These are phyloP conservation scores for Cyrtorhinus lividipennis DNA, from an alignment of 1,140 invertebrate genomes.

Conservation along the genomic window DNA sequence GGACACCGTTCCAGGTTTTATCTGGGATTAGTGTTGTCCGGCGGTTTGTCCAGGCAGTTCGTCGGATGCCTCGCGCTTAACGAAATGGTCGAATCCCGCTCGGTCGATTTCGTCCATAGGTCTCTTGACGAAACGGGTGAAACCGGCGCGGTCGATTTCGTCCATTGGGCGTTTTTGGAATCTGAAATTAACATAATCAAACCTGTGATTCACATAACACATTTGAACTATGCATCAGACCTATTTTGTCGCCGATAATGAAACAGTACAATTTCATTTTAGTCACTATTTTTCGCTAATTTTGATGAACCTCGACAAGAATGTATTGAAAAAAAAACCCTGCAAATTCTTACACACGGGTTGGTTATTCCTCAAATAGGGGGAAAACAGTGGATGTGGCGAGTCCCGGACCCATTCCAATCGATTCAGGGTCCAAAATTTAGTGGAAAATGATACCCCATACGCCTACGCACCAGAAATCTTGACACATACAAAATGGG, in stretches of 20 bases:
- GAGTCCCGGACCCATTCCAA: too few relatives aligned
- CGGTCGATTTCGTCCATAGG: constrained; percentile 42
- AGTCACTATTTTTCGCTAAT: too few relatives aligned
- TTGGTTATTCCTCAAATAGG: too few relatives aligned
- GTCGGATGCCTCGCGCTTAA: constrained; percentile 18
- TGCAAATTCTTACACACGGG: too few relatives aligned
- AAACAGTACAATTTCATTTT: background rate
- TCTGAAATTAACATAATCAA: background rate
- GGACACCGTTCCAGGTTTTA: too few relatives aligned
- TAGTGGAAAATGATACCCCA: too few relatives aligned
- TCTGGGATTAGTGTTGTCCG: background rate
- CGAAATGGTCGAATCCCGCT: constrained; percentile 29
- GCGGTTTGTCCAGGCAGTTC: background rate
- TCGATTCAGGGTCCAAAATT: too few relatives aligned
- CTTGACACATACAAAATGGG: too few relatives aligned
- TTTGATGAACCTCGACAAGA: too few relatives aligned
- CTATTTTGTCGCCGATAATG: background rate
- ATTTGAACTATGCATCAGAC: background rate
- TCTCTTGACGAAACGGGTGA: constrained; percentile 37
- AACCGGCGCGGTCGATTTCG: constrained; percentile 43
- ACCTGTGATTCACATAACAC: background rate
- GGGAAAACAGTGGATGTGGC: too few relatives aligned
- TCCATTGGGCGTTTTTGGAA: constrained; percentile 31
- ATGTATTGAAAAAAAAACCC: too few relatives aligned
- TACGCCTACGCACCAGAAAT: too few relatives aligned